Evolutionary conservation across 2,888 invertebrate species (phyloP).

Genomic region (Synanthedon tipuliformis): DNA sequence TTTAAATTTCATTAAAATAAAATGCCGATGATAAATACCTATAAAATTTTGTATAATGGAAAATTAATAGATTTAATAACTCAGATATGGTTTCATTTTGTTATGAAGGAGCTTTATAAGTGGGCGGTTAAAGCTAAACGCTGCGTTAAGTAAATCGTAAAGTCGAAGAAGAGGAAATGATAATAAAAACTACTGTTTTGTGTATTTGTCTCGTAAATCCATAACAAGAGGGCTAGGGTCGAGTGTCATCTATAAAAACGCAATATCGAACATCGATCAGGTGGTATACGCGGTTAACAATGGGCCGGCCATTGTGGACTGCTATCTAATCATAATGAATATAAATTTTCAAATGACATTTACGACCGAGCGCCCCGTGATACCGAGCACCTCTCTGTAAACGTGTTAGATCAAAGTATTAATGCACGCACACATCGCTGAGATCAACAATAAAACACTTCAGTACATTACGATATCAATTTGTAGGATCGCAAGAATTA

Average conservation of each 20-base stretch:
- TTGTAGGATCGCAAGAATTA: conserved; percentile 44
- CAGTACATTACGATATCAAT: conserved; percentile 38
- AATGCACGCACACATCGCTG: conserved; percentile 44
- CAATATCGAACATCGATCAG: conserved; percentile 64
- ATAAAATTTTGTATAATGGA: no score
- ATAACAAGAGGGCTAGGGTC: conserved; percentile 20
- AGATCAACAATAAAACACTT: conserved; percentile 35
- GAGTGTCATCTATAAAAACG: conserved; percentile 49
- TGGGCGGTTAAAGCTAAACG: conserved; percentile 22
- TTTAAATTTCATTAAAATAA: no score
- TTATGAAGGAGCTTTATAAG: conserved; percentile 25
- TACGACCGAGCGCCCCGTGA: conserved; percentile 62
- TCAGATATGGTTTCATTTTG: conserved; percentile 10
- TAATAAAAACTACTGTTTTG: conserved; percentile 42
- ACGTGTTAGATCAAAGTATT: conserved; percentile 49
- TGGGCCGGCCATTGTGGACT: conserved; percentile 52
- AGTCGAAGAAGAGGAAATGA: conserved; percentile 33
- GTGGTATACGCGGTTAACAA: conserved; percentile 51
- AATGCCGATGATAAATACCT: no score
- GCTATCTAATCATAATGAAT: conserved; percentile 69
- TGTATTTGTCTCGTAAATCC: conserved; percentile 32
- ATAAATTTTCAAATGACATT: conserved; percentile 70
- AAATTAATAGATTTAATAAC: no score
- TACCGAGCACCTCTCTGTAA: conserved; percentile 53
- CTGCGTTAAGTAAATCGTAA: conserved; percentile 13